phyloP scores from a whole-genome alignment of 2,797 vertebrate species.

The Ceyx erithaca region DNA sequence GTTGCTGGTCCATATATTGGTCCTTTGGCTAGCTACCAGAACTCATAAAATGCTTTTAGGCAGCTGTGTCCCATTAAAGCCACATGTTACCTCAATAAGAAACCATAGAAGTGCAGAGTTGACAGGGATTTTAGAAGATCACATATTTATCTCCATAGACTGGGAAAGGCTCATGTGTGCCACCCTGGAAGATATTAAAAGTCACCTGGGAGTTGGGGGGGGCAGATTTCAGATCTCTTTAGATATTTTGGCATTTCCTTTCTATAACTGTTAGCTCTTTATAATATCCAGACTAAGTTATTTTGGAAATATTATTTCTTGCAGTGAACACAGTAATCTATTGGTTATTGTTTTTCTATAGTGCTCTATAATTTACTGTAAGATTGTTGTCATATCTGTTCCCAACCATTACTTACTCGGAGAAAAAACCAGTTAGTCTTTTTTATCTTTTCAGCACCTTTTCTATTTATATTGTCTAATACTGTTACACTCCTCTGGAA shows the following conservation, averaged over 20 bases:
- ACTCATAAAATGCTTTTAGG: conserved; percentile 58
- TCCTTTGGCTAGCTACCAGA: conserved; percentile 47
- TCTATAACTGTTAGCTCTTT: not conserved
- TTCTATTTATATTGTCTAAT: not conserved
- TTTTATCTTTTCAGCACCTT: not conserved
- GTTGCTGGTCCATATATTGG: conserved; percentile 48
- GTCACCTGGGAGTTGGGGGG: not conserved
- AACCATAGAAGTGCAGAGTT: conserved; percentile 3
- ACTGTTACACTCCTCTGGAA: not conserved
- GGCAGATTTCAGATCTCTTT: conserved; percentile 21
- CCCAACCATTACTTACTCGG: not conserved
- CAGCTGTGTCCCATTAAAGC: conserved; percentile 65
- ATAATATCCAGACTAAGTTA: not conserved
- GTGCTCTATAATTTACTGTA: not conserved
- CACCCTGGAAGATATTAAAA: conserved; percentile 52
- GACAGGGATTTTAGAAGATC: not conserved
- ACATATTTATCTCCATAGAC: not conserved
- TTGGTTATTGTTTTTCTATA: not conserved
- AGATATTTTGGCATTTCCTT: not conserved
- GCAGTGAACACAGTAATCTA: not conserved
- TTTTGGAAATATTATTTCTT: not conserved
- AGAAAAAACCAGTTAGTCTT: not conserved
- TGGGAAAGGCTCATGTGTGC: conserved; percentile 22
- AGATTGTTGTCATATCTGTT: not conserved
- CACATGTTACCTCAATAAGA: conserved; percentile 58